These are phyloP conservation scores for Ursus arctos DNA, from an alignment of 2,113 vertebrate genomes.

Conservation along the genomic window DNA sequence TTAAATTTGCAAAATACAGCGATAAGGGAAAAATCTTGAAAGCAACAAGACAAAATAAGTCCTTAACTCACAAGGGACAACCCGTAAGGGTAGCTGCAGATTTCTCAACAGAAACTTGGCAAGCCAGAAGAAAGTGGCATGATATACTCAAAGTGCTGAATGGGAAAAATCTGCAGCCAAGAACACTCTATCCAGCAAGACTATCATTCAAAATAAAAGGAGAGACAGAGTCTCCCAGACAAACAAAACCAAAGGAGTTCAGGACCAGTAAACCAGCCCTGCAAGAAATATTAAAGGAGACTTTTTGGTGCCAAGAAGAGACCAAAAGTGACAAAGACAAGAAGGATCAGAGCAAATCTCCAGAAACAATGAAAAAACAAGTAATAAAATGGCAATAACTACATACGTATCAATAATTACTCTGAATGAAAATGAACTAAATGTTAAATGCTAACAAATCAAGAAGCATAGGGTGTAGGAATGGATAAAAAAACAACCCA, in stretches of 20 bases:
- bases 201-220: background rate
- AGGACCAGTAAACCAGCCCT: background rate
- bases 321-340: background rate
- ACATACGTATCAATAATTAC: background rate
- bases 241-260: background rate
- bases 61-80: background rate
- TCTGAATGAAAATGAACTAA: background rate
- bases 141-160: background rate
- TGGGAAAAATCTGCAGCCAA: background rate
- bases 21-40: background rate
- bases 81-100: background rate
- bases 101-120: background rate
- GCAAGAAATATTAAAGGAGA: background rate
- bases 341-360: background rate
- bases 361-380: background rate
- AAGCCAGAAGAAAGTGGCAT: background rate
- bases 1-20: background rate
- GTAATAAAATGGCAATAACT: background rate
- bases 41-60: background rate
- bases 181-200: background rate
- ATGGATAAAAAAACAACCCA: background rate
- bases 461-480: background rate
- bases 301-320: background rate
- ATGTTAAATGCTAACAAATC: background rate
- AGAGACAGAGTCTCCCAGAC: background rate